A percentile compares a stretch with the other conserved stretches of the same genome.
These are phyloP conservation scores for Drosophila stalkeri DNA, from an alignment of 2,888 invertebrate species.

Conservation along the genomic window DNA sequence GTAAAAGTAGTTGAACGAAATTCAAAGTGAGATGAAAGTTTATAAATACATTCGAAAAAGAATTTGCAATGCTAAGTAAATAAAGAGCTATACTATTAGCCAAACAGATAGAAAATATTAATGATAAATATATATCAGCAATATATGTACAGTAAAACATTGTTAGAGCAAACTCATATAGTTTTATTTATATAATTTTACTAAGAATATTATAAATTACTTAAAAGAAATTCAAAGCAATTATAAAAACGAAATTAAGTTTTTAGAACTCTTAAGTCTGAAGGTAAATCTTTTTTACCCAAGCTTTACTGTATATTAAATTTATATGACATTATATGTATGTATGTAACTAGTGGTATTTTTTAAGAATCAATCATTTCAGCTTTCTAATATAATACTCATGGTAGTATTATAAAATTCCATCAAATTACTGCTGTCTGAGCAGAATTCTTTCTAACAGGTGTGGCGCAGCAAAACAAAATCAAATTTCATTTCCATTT, in stretches of 20 bases:
- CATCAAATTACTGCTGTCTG: neutral
- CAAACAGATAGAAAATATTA: neutral
- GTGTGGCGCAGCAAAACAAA: slow-evolving; percentile 16
- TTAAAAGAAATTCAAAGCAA: neutral
- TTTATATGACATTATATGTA: neutral
- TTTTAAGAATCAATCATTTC: neutral
- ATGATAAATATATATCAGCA: neutral
- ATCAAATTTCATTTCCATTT: slow-evolving; percentile 39
- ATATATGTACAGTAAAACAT: neutral
- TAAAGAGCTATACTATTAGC: neutral
- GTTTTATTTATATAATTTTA: neutral
- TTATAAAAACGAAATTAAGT: too few relatives aligned
- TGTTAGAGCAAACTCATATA: neutral
- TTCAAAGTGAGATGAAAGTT: neutral
- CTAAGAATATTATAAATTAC: neutral
- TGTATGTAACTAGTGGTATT: too few relatives aligned
- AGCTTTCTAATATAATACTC: neutral
- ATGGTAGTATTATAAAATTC: neutral
- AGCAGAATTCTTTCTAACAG: slow-evolving; percentile 1
- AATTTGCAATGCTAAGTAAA: neutral
- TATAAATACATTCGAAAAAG: slow-evolving; percentile 1
- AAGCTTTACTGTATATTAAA: neutral
- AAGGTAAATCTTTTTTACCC: too few relatives aligned
- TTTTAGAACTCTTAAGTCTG: too few relatives aligned
- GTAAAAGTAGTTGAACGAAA: slow-evolving; percentile 7